Percentiles rank a stretch among this genome's conserved stretches.
Conservation (phyloP, 1,140 invertebrate genomes). For the Holcopasites calliopsidis region DNA sequence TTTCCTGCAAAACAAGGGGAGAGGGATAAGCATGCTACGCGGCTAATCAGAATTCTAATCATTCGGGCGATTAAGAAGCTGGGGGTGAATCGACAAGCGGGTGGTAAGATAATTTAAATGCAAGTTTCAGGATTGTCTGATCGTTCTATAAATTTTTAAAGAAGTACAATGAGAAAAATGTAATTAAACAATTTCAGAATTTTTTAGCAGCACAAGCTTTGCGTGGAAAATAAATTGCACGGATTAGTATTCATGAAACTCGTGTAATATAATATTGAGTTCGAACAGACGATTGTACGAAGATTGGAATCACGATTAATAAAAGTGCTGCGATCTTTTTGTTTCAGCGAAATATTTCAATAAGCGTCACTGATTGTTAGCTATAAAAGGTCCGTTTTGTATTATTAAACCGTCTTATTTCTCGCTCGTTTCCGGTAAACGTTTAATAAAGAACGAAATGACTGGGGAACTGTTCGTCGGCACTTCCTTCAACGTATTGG, state of each 20-base stretch:
- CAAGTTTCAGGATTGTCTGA: too few relatives aligned
- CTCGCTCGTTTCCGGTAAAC: background rate
- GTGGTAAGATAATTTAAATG: background rate
- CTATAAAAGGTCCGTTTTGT: background rate
- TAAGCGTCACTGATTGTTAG: background rate
- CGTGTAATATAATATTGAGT: too few relatives aligned
- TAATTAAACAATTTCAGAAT: too few relatives aligned
- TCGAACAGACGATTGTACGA: too few relatives aligned
- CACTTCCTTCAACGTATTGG: constrained; percentile 7
- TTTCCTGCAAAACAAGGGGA: background rate
- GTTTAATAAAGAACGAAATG: constrained; percentile 16
- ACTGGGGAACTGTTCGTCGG: background rate
- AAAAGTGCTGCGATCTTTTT: too few relatives aligned
- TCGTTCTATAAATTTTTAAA: too few relatives aligned
- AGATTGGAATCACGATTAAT: too few relatives aligned
- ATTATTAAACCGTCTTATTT: constrained; percentile 15
- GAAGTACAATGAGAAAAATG: too few relatives aligned
- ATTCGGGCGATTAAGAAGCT: background rate
- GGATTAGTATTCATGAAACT: too few relatives aligned
- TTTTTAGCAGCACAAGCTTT: too few relatives aligned
- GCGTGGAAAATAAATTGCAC: too few relatives aligned
- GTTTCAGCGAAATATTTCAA: too few relatives aligned
- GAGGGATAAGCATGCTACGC: background rate
- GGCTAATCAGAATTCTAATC: background rate
- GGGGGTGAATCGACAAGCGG: background rate